Percentiles rank a stretch among this genome's conserved stretches.
Conservation (phyloP, 2,797 vertebrate genomes). For the Sebastes minor region DNA sequence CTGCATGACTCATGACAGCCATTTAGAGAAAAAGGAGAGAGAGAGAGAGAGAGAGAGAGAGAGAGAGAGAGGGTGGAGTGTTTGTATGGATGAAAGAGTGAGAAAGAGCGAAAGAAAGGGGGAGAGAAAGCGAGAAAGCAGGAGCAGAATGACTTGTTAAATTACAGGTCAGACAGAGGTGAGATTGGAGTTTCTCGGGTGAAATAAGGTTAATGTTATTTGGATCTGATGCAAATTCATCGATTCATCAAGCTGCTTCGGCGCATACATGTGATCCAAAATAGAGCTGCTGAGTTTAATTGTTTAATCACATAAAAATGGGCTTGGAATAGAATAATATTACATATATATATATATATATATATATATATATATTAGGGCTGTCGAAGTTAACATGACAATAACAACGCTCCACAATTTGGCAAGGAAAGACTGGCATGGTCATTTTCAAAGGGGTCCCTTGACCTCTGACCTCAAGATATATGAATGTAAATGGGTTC, state of each 20-base stretch:
- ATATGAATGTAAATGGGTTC: too few relatives aligned
- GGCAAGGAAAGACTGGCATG: too few relatives aligned
- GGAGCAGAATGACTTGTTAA: slow-evolving; percentile 45
- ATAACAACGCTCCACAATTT: too few relatives aligned
- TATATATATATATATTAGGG: too few relatives aligned
- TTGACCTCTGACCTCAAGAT: too few relatives aligned
- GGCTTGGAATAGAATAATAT: background rate
- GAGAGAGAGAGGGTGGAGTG: background rate
- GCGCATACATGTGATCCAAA: background rate
- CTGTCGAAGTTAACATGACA: too few relatives aligned
- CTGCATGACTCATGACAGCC: slow-evolving; percentile 70
- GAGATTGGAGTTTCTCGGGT: slow-evolving; percentile 48
- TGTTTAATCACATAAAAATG: background rate
- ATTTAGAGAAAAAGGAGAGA: slow-evolving; percentile 41
- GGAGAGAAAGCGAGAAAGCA: background rate
- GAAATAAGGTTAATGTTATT: slow-evolving; percentile 59
- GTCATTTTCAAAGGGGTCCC: too few relatives aligned
- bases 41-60: background rate
- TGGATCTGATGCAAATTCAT: slow-evolving; percentile 31
- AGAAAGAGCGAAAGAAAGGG: background rate
- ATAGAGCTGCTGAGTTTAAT: background rate
- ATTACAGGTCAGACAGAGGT: slow-evolving; percentile 56
- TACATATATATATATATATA: too few relatives aligned
- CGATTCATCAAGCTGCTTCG: slow-evolving; percentile 24
- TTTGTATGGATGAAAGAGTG: slow-evolving; percentile 17